Percentiles rank a stretch among this genome's conserved stretches.
These are phyloP conservation scores for Rotaria socialis DNA, from an alignment of 2,888 invertebrate genomes.

Conservation along the genomic window DNA sequence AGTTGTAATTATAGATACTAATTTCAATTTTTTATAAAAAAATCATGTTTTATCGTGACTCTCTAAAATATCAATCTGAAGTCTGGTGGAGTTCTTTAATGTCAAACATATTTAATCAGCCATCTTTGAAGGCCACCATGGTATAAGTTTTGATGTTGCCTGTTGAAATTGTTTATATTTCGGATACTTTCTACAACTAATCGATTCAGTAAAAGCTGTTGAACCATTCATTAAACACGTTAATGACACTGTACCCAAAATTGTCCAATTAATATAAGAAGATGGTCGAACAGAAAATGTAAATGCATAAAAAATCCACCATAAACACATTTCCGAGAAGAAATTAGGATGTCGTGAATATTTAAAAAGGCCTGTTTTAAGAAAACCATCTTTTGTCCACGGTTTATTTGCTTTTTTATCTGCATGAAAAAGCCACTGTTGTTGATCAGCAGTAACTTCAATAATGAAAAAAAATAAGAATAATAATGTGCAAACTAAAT, in stretches of 20 bases:
- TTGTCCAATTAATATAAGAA: slow-evolving; percentile 41
- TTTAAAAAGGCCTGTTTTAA: slow-evolving; percentile 42
- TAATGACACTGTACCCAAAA: slow-evolving; percentile 25
- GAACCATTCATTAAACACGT: slow-evolving; percentile 42
- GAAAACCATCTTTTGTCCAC: slow-evolving; percentile 39
- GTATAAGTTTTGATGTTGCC: neutral
- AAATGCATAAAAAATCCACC: slow-evolving; percentile 45
- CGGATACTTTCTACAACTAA: slow-evolving; percentile 40
- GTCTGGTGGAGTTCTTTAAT: neutral
- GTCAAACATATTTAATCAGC: neutral
- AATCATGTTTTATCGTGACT: no score
- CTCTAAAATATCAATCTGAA: no score
- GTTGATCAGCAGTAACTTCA: slow-evolving; percentile 41
- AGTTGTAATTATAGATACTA: no score
- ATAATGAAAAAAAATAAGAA: slow-evolving; percentile 4
- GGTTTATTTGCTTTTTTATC: slow-evolving; percentile 22
- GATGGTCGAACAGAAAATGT: slow-evolving; percentile 34
- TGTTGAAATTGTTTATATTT: slow-evolving; percentile 40
- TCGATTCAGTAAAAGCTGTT: slow-evolving; percentile 38
- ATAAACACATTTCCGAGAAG: slow-evolving; percentile 39
- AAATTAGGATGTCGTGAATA: slow-evolving; percentile 46
- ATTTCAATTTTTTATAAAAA: no score
- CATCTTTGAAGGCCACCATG: neutral
- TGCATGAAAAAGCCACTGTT: slow-evolving; percentile 44
- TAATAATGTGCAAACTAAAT: neutral